Conservation (phyloP, 2,797 vertebrate species). For the Menidia menidia region DNA sequence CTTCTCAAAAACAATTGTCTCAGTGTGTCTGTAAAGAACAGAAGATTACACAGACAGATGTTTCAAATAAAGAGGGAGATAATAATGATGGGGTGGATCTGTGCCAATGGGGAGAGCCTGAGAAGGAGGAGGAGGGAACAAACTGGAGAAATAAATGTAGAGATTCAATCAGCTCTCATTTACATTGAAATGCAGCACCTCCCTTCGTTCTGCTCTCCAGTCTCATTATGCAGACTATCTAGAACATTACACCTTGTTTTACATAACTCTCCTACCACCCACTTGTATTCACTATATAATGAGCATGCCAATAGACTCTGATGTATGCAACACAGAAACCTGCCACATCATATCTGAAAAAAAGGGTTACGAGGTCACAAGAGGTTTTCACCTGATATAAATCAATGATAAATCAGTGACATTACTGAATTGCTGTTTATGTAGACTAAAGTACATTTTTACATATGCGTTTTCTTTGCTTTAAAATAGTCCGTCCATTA, state of each 20-base stretch:
- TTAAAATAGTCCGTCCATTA: background rate
- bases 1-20: conserved; percentile 44
- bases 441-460: background rate
- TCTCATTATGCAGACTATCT: conserved; percentile 44
- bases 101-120: conserved; percentile 14
- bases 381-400: background rate
- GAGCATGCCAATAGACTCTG: conserved; percentile 11
- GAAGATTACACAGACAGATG: conserved; percentile 62
- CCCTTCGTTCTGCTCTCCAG: conserved; percentile 22
- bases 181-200: conserved; percentile 48
- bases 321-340: background rate
- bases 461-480: background rate
- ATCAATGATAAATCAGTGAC: background rate
- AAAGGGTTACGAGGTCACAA: conserved; percentile 12
- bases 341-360: conserved; percentile 16
- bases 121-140: conserved; percentile 23
- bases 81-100: conserved; percentile 25
- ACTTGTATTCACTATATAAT: conserved; percentile 18
- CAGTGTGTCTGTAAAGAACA: conserved; percentile 41
- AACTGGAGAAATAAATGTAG: conserved; percentile 10
- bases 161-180: conserved; percentile 50
- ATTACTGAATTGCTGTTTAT: background rate
- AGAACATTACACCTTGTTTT: conserved; percentile 40
- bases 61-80: conserved; percentile 49
- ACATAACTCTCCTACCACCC: conserved; percentile 29